phyloP scores from a whole-genome alignment of 2,797 vertebrate genomes.

The Spinus olivaceus region DNA sequence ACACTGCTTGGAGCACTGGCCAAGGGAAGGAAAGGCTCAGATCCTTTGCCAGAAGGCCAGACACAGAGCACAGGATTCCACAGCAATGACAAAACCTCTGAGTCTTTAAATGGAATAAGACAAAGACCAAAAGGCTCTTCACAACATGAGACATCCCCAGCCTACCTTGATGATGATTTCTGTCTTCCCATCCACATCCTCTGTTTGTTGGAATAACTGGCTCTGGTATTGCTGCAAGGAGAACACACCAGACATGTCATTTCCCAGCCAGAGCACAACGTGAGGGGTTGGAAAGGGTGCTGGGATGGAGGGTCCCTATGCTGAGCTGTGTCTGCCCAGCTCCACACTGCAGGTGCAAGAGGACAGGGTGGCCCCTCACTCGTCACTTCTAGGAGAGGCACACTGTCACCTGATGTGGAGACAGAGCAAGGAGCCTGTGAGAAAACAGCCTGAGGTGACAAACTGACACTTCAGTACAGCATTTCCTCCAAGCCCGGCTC shows the following conservation, averaged over 20 bases:
- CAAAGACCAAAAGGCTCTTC: not conserved
- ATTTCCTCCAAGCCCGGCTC: not conserved
- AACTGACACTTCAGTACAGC: not conserved
- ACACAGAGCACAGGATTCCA: not conserved
- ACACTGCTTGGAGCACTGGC: not conserved
- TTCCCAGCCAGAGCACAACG: accelerated
- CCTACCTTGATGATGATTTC: slow-evolving; percentile 88
- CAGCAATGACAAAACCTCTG: not conserved
- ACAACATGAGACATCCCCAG: not conserved
- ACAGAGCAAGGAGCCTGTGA: not conserved
- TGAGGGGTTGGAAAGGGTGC: not conserved
- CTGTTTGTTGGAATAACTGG: slow-evolving; percentile 81
- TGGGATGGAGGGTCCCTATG: not conserved
- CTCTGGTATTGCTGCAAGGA: slow-evolving; percentile 76
- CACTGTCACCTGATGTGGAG: too few species aligned
- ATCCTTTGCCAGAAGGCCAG: not conserved
- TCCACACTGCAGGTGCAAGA: not conserved
- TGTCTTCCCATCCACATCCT: slow-evolving; percentile 84
- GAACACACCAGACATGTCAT: not conserved
- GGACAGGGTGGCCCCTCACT: not conserved
- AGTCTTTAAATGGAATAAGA: not conserved
- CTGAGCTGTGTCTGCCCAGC: not conserved
- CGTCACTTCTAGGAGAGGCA: not conserved
- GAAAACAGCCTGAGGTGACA: not conserved
- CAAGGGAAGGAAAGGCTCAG: not conserved